phyloP scores from a whole-genome alignment of 2,888 invertebrate species.

The Idaea straminata region DNA sequence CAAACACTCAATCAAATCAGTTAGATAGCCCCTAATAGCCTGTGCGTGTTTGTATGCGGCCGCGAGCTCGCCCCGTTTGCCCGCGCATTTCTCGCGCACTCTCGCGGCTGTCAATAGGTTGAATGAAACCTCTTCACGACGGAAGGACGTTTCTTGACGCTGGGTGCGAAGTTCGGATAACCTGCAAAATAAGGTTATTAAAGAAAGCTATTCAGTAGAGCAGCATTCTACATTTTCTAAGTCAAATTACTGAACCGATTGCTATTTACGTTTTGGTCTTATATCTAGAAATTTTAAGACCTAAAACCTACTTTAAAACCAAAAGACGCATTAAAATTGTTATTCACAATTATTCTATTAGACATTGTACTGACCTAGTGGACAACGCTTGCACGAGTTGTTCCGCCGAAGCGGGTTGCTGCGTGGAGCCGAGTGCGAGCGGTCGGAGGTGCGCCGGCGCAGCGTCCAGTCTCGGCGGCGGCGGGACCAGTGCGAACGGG shows the following conservation, averaged over 20 bases:
- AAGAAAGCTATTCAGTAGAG: too few relatives aligned
- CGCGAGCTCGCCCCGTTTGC: slow-evolving; percentile 81
- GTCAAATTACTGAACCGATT: too few relatives aligned
- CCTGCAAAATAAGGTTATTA: slow-evolving; percentile 29
- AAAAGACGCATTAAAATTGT: too few relatives aligned
- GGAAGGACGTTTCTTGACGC: slow-evolving; percentile 61
- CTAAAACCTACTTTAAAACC: too few relatives aligned
- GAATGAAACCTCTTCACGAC: slow-evolving; percentile 57
- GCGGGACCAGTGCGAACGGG: slow-evolving; percentile 59
- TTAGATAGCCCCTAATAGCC: slow-evolving; percentile 96
- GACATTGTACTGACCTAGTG: slow-evolving; percentile 45
- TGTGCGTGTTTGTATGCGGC: slow-evolving; percentile 96
- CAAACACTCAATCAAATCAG: slow-evolving; percentile 97
- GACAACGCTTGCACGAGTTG: slow-evolving; percentile 54
- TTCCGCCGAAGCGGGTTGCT: slow-evolving; percentile 42
- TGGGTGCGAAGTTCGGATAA: slow-evolving; percentile 48
- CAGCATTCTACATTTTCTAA: too few relatives aligned
- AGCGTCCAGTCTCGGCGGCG: slow-evolving; percentile 44
- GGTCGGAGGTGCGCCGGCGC: slow-evolving; percentile 59
- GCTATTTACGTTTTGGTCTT: too few relatives aligned
- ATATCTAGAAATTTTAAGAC: too few relatives aligned
- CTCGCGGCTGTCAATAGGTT: slow-evolving; percentile 45
- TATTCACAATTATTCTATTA: too few relatives aligned
- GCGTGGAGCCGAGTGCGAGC: slow-evolving; percentile 37
- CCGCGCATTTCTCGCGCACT: slow-evolving; percentile 68